phyloP scores from a whole-genome alignment of 2,888 invertebrate species.

The Hyposoter dolosus region DNA sequence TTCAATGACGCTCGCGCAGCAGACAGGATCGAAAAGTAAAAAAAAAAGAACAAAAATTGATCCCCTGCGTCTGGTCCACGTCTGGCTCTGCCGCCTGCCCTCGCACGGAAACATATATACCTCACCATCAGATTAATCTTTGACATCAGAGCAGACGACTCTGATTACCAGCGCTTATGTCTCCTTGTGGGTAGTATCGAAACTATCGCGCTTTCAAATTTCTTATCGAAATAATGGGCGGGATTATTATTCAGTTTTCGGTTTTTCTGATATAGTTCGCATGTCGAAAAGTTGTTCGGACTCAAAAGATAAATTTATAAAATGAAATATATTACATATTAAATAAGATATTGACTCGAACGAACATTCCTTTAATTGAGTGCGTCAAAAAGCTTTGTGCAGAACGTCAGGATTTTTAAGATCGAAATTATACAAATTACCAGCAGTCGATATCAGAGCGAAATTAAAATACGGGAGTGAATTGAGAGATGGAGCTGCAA shows the following conservation, averaged over 20 bases:
- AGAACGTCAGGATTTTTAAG: background rate
- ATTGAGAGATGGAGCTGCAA: background rate
- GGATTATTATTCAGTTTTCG: too few species aligned
- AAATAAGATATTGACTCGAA: too few species aligned
- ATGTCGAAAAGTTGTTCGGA: too few species aligned
- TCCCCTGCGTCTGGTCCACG: background rate
- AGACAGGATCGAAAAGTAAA: conserved; percentile 16
- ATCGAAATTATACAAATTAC: background rate
- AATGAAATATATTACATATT: too few species aligned
- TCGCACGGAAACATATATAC: background rate
- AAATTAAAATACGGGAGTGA: background rate
- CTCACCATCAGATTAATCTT: background rate
- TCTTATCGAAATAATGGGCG: too few species aligned
- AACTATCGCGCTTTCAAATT: background rate
- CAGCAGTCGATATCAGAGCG: background rate
- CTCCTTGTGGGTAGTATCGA: background rate
- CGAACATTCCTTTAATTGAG: too few species aligned
- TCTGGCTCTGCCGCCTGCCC: background rate
- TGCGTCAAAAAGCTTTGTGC: too few species aligned
- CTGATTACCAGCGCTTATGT: background rate
- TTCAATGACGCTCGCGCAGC: conserved; percentile 28
- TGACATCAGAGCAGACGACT: background rate
- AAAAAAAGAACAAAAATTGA: conserved; percentile 7
- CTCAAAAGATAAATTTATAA: too few species aligned
- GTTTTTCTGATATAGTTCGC: too few species aligned